Evolutionary conservation across 2,113 vertebrate genomes (phyloP), one percentile per base, ranked within the genome.

Genomic region (Triplophysa tibetana): DNA sequence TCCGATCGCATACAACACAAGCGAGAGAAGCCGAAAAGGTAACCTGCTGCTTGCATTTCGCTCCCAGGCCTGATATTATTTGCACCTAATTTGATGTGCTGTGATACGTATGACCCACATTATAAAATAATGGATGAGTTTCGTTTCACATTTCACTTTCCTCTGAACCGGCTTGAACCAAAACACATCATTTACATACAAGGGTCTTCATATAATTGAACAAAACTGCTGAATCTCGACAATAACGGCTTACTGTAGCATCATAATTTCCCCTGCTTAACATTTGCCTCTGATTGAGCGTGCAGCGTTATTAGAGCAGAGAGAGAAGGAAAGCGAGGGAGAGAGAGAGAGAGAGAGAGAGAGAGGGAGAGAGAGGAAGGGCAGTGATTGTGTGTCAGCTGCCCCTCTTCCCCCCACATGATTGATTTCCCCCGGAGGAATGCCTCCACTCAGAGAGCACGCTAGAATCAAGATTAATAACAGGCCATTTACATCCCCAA

Each of bases 401-500:
- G 79, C 82, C 80, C 65, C 70, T 83, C 81, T 81, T 79, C 69
- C 68, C 61, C 75, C 77, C 77, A 61, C 74, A 80, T 84, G 85
- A 87, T 87, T 90, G 88, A 91, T 90, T 90, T 88, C 79, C 87
- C 82, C 82, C 75, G 41, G 83, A 88, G 76, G 75, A 88, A 81
- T 89, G 86, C 81, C 85, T 87, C 78, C 69, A 83, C 78, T 86
- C 78, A 72, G 79, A 83, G 75, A 79, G 75, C 79, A 81, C 77
- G 26, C 79, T 82, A 82, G 82, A 89, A 89, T 87, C 79, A 89
- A 88, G 88, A 90, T 88, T 90, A 87, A 91, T 90, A 87, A 84
- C 81, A 87, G 84, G 78, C 70, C 86, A 87, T 90, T 89, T 90
- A 88, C 83, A 90, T 90, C 85, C 87, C 72, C 85, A 81, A 88